Evolutionary conservation across 2,888 invertebrate species (phyloP).

Genomic region (Xiphydria camelus): DNA sequence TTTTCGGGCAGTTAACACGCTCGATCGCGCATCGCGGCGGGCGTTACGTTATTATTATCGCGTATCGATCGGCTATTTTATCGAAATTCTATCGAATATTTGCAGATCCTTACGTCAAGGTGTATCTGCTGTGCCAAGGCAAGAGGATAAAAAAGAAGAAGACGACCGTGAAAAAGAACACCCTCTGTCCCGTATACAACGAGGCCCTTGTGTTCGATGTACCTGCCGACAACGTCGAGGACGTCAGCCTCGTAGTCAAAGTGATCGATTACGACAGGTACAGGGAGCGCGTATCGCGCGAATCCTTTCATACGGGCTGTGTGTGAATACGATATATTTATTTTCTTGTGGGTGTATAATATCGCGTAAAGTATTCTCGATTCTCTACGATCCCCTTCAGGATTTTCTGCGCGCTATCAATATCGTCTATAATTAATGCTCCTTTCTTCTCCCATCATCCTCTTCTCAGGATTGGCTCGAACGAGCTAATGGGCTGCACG

Average conservation of each 20-base stretch:
- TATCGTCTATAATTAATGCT: neutral
- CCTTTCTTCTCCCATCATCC: neutral
- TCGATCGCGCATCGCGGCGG: no score
- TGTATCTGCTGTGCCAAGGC: constrained; percentile 83
- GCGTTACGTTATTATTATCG: no score
- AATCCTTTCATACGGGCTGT: no score
- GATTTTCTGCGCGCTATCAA: no score
- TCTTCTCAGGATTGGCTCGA: constrained; percentile 75
- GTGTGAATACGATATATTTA: no score
- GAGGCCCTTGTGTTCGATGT: constrained; percentile 93
- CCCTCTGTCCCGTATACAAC: constrained; percentile 87
- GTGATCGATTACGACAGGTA: constrained; percentile 90
- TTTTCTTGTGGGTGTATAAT: no score
- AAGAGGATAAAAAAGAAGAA: constrained; percentile 92
- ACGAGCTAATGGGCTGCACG: constrained; percentile 84
- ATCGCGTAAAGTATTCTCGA: no score
- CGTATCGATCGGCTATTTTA: neutral
- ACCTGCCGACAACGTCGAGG: constrained; percentile 78
- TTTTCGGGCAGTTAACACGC: no score
- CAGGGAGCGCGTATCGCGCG: no score
- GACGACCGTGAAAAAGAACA: constrained; percentile 86
- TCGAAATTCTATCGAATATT: constrained; percentile 15
- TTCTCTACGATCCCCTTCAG: no score
- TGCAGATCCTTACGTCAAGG: constrained; percentile 92
- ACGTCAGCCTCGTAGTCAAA: constrained; percentile 80